Conservation (phyloP, 2,113 vertebrate species). For the Brachionichthys hirsutus region DNA sequence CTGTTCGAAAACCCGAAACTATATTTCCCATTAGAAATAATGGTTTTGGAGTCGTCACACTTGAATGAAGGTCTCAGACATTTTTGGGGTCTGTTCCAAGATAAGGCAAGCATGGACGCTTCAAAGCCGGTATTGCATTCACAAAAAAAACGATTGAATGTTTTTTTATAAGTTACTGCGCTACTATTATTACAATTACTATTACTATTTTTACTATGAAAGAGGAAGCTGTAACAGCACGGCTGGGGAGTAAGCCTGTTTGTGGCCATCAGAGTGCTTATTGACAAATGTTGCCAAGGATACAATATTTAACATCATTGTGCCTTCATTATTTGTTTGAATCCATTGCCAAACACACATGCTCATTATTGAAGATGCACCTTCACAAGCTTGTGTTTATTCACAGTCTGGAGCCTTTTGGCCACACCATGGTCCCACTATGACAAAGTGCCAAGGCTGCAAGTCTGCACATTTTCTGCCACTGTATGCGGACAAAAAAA, state of each 20-base stretch:
- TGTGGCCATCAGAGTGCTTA: slow-evolving; percentile 36
- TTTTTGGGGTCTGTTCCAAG: no score
- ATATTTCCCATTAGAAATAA: no score
- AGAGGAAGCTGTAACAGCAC: not conserved
- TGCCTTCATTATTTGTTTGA: slow-evolving; percentile 7
- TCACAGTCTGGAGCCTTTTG: slow-evolving; percentile 49
- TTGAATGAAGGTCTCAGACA: no score
- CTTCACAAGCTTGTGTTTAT: slow-evolving; percentile 38
- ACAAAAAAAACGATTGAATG: no score
- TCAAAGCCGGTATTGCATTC: no score
- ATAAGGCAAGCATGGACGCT: no score
- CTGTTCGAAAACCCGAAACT: no score
- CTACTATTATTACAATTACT: no score
- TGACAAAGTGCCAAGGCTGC: slow-evolving; percentile 54
- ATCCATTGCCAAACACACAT: not conserved
- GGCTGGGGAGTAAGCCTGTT: slow-evolving; percentile 25
- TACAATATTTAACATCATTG: slow-evolving; percentile 9
- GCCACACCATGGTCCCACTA: slow-evolving; percentile 49
- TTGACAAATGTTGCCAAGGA: slow-evolving; percentile 30
- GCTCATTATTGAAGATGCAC: slow-evolving; percentile 9
- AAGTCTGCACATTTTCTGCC: slow-evolving; percentile 49
- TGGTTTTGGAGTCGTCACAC: no score
- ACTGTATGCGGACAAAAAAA: slow-evolving; percentile 56
- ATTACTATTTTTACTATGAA: not conserved
- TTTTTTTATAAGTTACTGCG: no score